A percentile compares a stretch with the other conserved stretches of the same genome.
Evolutionary conservation across 1,140 invertebrate species (phyloP).

Genomic region (Drosophila sucinea): DNA sequence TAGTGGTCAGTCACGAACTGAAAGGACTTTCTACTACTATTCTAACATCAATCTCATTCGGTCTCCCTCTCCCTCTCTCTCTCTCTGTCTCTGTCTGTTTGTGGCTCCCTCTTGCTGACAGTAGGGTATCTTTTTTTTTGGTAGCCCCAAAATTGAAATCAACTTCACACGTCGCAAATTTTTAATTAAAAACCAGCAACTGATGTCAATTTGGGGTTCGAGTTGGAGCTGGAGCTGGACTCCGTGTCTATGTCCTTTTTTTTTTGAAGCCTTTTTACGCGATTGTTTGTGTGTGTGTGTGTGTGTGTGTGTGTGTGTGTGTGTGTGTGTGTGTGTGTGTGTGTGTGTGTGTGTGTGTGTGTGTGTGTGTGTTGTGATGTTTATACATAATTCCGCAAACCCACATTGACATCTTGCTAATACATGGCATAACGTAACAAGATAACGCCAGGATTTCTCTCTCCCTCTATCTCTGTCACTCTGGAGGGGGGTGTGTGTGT

Average conservation of each 20-base stretch:
- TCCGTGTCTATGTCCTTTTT: slow-evolving; percentile 7
- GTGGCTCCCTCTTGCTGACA: slow-evolving; percentile 24
- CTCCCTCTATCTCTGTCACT: not conserved
- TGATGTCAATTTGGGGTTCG: slow-evolving; percentile 69
- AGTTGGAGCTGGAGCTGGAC: not conserved
- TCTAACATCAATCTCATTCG: slow-evolving; percentile 17
- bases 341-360: slow-evolving; percentile 16
- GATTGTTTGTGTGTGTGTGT: slow-evolving; percentile 15
- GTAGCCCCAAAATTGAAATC: slow-evolving; percentile 69
- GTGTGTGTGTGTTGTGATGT: slow-evolving; percentile 34
- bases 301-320: not conserved
- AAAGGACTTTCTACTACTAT: slow-evolving; percentile 17
- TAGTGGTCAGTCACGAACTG: slow-evolving; percentile 46
- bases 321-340: not conserved
- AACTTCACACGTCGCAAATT: slow-evolving; percentile 81
- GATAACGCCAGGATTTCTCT: slow-evolving; percentile 35
- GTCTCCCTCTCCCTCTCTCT: not conserved
- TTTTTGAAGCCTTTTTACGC: slow-evolving; percentile 65
- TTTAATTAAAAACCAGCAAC: slow-evolving; percentile 82
- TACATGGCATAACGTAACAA: slow-evolving; percentile 54
- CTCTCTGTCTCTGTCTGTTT: slow-evolving; percentile 43
- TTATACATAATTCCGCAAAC: slow-evolving; percentile 67
- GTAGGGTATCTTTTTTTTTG: slow-evolving; percentile 39
- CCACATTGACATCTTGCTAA: slow-evolving; percentile 75
- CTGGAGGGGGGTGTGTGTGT: not conserved